phyloP scores from a whole-genome alignment of 1,140 invertebrate genomes.

The Chlorops oryzae region DNA sequence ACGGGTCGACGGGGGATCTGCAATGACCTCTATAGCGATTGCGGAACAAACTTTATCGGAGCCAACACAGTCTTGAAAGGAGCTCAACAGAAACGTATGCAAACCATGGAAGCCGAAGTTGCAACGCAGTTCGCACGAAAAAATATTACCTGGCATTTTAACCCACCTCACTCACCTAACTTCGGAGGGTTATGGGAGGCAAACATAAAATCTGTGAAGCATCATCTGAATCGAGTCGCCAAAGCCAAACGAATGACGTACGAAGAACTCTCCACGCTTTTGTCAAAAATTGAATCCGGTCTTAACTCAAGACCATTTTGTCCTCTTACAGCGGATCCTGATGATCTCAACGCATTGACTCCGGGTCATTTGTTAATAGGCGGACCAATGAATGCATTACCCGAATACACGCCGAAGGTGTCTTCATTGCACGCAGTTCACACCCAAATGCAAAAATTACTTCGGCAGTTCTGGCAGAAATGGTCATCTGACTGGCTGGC shows the following conservation, averaged over 20 bases:
- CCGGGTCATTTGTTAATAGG: conserved; percentile 35
- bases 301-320: conserved; percentile 36
- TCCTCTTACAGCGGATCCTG: conserved; percentile 25
- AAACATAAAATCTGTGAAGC: conserved; percentile 26
- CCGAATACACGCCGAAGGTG: too few relatives aligned
- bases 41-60: conserved; percentile 27
- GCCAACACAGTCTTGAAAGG: conserved; percentile 9
- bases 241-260: conserved; percentile 18
- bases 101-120: neutral
- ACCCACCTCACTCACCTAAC: conserved; percentile 18
- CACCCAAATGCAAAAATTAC: conserved; percentile 1
- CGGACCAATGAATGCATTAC: conserved; percentile 11
- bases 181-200: conserved; percentile 30
- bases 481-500: conserved; percentile 27
- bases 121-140: neutral
- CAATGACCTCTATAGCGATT: conserved; percentile 20
- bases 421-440: conserved; percentile 27
- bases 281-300: conserved; percentile 27
- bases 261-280: conserved; percentile 27
- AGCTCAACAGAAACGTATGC: neutral
- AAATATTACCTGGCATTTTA: conserved; percentile 12
- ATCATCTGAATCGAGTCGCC: conserved; percentile 20
- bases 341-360: conserved; percentile 33
- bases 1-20: conserved; percentile 22
- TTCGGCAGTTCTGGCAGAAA: conserved; percentile 24